Evolutionary conservation across 2,113 vertebrate species (phyloP).

Genomic region (Cairina moschata): DNA sequence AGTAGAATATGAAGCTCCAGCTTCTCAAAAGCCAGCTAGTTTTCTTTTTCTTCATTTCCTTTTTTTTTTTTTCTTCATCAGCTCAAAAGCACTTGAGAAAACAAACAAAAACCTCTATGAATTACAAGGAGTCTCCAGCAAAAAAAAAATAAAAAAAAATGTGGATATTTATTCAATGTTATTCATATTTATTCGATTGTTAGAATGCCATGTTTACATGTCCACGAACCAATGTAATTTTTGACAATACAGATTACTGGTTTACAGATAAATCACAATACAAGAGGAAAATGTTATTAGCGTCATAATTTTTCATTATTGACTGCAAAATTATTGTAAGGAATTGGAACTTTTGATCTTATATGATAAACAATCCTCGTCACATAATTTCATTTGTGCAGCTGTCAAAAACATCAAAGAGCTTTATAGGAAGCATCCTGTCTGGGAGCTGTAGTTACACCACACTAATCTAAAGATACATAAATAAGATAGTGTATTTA

Average conservation of each 20-base stretch:
- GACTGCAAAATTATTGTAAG: not conserved
- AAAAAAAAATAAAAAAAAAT: not conserved
- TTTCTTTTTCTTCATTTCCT: not conserved
- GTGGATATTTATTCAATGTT: not conserved
- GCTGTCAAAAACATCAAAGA: not conserved
- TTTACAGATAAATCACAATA: not conserved
- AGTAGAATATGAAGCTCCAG: not conserved
- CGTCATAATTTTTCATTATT: not conserved
- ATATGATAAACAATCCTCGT: not conserved
- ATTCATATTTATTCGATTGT: not conserved
- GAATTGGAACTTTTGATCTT: not conserved
- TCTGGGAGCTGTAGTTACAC: not conserved
- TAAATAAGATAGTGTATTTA: not conserved
- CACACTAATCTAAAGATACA: not conserved
- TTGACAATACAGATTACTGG: not conserved
- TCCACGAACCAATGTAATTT: not conserved
- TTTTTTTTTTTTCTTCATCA: not conserved
- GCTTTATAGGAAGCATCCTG: not conserved
- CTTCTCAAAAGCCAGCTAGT: not conserved
- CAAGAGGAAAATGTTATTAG: not conserved
- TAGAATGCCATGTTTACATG: not conserved
- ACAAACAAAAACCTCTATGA: not conserved
- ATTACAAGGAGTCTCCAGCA: not conserved
- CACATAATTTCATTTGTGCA: not conserved
- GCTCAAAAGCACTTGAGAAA: not conserved